These are phyloP conservation scores for Vipera latastei DNA, from an alignment of 2,797 vertebrate species.

Conservation along the genomic window DNA sequence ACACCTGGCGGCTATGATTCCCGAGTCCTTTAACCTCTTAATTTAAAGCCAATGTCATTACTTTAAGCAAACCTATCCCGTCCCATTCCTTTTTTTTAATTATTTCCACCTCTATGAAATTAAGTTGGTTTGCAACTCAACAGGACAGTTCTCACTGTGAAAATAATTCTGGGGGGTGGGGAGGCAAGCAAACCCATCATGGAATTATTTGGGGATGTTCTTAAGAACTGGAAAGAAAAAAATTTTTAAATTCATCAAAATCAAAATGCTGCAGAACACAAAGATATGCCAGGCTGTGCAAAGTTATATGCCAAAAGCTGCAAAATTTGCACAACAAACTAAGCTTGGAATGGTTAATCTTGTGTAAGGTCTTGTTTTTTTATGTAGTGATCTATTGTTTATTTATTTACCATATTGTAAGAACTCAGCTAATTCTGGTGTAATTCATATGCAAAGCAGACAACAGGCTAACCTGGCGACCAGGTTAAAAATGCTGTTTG, in stretches of 20 bases:
- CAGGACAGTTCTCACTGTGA: conserved; percentile 19
- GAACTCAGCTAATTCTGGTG: too few species aligned
- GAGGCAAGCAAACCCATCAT: neutral
- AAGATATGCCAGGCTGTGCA: neutral
- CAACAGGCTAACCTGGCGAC: too few species aligned
- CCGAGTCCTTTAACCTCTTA: conserved; percentile 31
- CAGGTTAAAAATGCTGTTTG: too few species aligned
- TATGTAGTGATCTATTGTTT: neutral
- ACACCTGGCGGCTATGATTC: conserved; percentile 20
- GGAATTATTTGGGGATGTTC: conserved; percentile 27
- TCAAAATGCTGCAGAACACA: neutral
- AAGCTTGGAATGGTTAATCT: neutral
- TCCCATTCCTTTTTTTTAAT: conserved; percentile 29
- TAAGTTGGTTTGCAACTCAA: neutral
- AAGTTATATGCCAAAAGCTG: neutral
- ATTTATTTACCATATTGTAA: too few species aligned
- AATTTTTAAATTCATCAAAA: too few species aligned
- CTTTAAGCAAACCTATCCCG: neutral
- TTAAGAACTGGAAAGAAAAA: neutral
- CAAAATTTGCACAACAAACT: neutral
- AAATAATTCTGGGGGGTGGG: conserved; percentile 18
- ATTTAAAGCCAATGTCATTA: conserved; percentile 43
- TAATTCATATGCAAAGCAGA: too few species aligned
- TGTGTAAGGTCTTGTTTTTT: neutral
- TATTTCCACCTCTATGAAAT: conserved; percentile 22